A percentile compares a stretch with the other conserved stretches of the same genome.
Conservation (phyloP, 2,888 invertebrate genomes). For the Calephelis perditalis region DNA sequence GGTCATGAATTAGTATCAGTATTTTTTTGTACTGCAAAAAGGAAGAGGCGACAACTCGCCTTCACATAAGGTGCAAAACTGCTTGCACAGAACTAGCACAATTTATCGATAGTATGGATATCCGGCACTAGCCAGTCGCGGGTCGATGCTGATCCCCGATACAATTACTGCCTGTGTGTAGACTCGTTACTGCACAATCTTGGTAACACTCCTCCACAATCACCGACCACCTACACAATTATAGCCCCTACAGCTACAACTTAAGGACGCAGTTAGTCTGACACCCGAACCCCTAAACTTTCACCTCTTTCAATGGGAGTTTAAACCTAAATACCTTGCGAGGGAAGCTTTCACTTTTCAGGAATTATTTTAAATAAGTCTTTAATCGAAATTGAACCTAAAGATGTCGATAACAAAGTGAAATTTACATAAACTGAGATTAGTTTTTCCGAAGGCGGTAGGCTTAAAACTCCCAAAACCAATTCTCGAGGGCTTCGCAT, state of each 20-base stretch:
- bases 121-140: conserved; percentile 45
- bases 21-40: too few species aligned
- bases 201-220: conserved; percentile 54
- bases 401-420: conserved; percentile 36
- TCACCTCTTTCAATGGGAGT: conserved; percentile 77
- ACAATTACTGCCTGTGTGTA: conserved; percentile 73
- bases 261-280: conserved; percentile 40
- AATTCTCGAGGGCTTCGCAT: conserved; percentile 63
- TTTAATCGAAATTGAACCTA: conserved; percentile 43
- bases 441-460: conserved; percentile 65
- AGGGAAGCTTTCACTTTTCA: conserved; percentile 77
- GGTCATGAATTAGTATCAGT: too few species aligned
- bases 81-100: conserved; percentile 27
- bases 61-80: conserved; percentile 39
- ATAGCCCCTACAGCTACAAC: conserved; percentile 35
- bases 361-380: conserved; percentile 56
- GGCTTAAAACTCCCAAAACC: conserved; percentile 75
- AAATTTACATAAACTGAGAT: conserved; percentile 34
- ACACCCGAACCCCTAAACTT: conserved; percentile 56
- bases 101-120: conserved; percentile 37
- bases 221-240: conserved; percentile 35
- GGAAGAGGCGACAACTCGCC: background rate
- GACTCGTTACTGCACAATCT: conserved; percentile 72
- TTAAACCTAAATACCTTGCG: conserved; percentile 76
- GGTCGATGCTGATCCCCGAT: conserved; percentile 71